These are phyloP conservation scores for Echinometra lucunter DNA, from an alignment of 53 echinoderm and acorn worm species.

Conservation along the genomic window DNA sequence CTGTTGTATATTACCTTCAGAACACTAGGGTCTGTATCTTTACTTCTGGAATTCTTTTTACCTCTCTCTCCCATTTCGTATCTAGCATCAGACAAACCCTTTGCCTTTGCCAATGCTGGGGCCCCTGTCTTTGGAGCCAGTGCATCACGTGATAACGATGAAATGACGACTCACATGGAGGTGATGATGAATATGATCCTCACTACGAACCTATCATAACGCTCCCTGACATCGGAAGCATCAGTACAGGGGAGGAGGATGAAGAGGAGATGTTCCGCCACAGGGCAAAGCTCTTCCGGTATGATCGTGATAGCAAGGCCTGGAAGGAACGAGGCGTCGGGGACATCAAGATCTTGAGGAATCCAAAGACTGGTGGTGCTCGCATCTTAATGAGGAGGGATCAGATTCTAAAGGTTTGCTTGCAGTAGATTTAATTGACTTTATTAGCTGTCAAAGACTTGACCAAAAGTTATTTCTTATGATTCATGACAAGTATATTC, in stretches of 20 bases:
- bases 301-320: constrained; percentile 70
- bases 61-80: not conserved
- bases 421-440: too few relatives aligned
- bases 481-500: too few relatives aligned
- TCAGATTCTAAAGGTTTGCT: constrained; percentile 79
- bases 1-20: too few relatives aligned
- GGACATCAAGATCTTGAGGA: constrained; percentile 83
- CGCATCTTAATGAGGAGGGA: constrained; percentile 87
- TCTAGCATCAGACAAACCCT: too few relatives aligned
- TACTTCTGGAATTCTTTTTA: too few relatives aligned
- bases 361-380: constrained; percentile 77
- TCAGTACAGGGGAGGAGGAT: constrained; percentile 91
- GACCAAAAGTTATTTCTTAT: too few relatives aligned
- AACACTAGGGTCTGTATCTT: too few relatives aligned
- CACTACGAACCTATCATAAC: constrained; percentile 92
- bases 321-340: constrained; percentile 98
- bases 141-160: constrained; percentile 17
- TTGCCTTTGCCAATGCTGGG: constrained; percentile 84
- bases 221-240: constrained; percentile 84
- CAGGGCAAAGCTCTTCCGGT: constrained; percentile 83
- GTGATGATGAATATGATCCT: constrained; percentile 82
- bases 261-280: constrained; percentile 88
- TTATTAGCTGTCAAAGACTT: too few relatives aligned
- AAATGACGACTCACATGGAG: constrained; percentile 38
- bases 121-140: constrained; percentile 79